Conservation (phyloP, 2,888 invertebrate genomes). For the Uropetala carovei region DNA sequence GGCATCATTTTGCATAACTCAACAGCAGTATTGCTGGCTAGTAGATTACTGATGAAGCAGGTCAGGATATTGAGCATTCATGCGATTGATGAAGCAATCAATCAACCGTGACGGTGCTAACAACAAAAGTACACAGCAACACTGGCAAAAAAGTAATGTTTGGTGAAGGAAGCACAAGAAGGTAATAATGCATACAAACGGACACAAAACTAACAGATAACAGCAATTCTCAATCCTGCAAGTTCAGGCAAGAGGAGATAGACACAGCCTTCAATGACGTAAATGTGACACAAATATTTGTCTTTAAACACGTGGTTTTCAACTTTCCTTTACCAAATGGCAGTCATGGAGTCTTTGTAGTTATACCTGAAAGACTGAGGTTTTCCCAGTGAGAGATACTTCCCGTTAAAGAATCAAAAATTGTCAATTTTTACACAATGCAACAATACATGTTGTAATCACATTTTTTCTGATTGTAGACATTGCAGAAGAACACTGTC, state of each 20-base stretch:
- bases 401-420: too few relatives aligned
- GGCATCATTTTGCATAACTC: neutral
- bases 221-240: neutral
- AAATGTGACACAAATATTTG: too few relatives aligned
- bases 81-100: neutral
- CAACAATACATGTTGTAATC: too few relatives aligned
- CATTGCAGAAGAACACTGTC: too few relatives aligned
- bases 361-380: too few relatives aligned
- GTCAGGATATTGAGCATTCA: neutral
- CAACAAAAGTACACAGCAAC: neutral
- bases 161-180: neutral
- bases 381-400: too few relatives aligned
- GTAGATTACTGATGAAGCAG: neutral
- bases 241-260: neutral
- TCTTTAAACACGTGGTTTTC: too few relatives aligned
- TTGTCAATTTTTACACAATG: too few relatives aligned
- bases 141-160: neutral
- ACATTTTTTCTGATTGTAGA: too few relatives aligned
- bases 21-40: neutral
- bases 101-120: neutral
- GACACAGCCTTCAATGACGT: slow-evolving; percentile 1
- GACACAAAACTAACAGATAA: neutral
- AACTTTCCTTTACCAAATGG: too few relatives aligned
- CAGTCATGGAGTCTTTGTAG: too few relatives aligned
- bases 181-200: neutral